Percentiles rank a stretch among this genome's conserved stretches.
Conservation (phyloP, 2,797 vertebrate species). For the Coregonus sp. region DNA sequence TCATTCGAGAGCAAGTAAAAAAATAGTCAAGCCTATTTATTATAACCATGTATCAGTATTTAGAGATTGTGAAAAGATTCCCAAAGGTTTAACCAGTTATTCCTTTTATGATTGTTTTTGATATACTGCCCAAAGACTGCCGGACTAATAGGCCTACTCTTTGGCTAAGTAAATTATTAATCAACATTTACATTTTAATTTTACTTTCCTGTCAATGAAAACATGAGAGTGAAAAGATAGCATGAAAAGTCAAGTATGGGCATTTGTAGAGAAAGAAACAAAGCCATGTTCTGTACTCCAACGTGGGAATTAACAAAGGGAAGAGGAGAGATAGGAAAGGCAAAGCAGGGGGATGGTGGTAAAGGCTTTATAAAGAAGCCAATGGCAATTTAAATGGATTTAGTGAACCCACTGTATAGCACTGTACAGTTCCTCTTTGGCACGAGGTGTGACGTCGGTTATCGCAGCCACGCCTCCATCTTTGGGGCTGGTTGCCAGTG, state of each 20-base stretch:
- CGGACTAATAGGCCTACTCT: too few species aligned
- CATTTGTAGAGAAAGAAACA: constrained; percentile 24
- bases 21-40: neutral
- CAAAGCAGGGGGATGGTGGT: neutral
- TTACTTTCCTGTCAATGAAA: neutral
- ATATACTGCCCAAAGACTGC: too few species aligned
- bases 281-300: constrained; percentile 9
- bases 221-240: neutral
- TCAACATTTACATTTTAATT: neutral
- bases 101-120: neutral
- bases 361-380: constrained; percentile 17
- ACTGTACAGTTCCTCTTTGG: constrained; percentile 26
- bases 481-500: constrained; percentile 54
- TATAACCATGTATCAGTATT: too few species aligned
- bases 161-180: neutral
- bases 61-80: too few species aligned
- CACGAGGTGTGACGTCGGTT: constrained; percentile 62
- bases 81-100: too few species aligned
- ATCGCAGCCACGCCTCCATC: constrained; percentile 65
- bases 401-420: constrained; percentile 34
- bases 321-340: neutral
- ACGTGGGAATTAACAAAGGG: constrained; percentile 4
- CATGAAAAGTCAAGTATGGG: neutral
- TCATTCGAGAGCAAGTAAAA: neutral
- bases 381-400: constrained; percentile 29